These are phyloP conservation scores for Agrotis clavis DNA, from an alignment of 2,888 invertebrate species.

Conservation along the genomic window DNA sequence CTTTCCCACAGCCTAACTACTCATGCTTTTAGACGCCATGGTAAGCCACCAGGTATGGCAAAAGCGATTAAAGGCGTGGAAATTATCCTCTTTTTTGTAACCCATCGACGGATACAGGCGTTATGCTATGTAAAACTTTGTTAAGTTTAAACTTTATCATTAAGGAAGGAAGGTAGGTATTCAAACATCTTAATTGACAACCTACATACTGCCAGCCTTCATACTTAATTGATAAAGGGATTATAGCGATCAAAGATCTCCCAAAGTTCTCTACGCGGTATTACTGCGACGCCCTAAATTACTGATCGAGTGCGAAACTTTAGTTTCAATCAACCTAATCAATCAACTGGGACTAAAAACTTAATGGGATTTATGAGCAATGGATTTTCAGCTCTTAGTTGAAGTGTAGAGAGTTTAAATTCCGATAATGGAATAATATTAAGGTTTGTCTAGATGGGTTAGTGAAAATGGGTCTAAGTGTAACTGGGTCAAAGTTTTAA, in stretches of 20 bases:
- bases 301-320: slow-evolving; percentile 43
- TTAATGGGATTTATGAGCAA: background rate
- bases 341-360: slow-evolving; percentile 38
- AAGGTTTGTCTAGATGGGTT: no score
- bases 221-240: slow-evolving; percentile 5
- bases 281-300: slow-evolving; percentile 13
- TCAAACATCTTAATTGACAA: background rate
- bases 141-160: no score
- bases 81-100: no score
- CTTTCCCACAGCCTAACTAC: no score
- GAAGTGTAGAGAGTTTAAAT: background rate
- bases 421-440: background rate
- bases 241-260: slow-evolving; percentile 29
- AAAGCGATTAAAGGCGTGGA: no score
- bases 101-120: no score
- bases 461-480: no score
- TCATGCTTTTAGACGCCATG: no score
- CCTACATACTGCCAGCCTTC: background rate
- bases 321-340: slow-evolving; percentile 28
- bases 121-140: no score
- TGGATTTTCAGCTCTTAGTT: background rate
- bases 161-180: no score
- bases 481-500: slow-evolving; percentile 24
- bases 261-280: slow-evolving; percentile 7
- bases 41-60: no score